These are phyloP conservation scores for Acanthisitta chloris DNA, from an alignment of 2,113 vertebrate genomes.

Conservation along the genomic window DNA sequence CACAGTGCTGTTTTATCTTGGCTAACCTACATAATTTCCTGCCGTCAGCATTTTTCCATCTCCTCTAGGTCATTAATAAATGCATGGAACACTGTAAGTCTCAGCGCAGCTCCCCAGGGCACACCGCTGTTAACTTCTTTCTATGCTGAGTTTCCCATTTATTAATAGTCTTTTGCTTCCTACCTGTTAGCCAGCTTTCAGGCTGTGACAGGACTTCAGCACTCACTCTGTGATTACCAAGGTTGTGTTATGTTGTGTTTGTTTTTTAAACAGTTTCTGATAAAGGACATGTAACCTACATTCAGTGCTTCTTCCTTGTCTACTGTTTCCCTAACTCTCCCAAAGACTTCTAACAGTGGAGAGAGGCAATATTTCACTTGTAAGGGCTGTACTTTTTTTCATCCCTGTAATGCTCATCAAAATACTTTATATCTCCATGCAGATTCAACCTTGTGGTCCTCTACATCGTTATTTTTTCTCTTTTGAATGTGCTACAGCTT, in stretches of 20 bases:
- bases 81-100: neutral
- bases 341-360: neutral
- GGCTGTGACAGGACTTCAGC: neutral
- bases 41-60: constrained; percentile 36
- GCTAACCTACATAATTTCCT: constrained; percentile 47
- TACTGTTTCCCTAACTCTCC: neutral
- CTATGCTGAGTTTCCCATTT: neutral
- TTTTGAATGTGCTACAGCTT: neutral
- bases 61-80: constrained; percentile 38
- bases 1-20: constrained; percentile 30
- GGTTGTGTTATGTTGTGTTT: neutral
- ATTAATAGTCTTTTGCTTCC: neutral
- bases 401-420: constrained; percentile 4
- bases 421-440: constrained; percentile 17
- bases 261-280: neutral
- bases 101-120: neutral
- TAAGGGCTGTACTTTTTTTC: neutral
- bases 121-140: neutral
- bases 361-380: neutral
- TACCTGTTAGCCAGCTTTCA: constrained; percentile 25
- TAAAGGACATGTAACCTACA: neutral
- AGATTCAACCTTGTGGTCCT: neutral
- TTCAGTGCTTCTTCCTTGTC: neutral
- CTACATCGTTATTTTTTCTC: neutral
- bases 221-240: neutral